Base-by-base conservation (phyloP, 2,797 vertebrate genomes). In the Malacoctenus gilli region DNA sequence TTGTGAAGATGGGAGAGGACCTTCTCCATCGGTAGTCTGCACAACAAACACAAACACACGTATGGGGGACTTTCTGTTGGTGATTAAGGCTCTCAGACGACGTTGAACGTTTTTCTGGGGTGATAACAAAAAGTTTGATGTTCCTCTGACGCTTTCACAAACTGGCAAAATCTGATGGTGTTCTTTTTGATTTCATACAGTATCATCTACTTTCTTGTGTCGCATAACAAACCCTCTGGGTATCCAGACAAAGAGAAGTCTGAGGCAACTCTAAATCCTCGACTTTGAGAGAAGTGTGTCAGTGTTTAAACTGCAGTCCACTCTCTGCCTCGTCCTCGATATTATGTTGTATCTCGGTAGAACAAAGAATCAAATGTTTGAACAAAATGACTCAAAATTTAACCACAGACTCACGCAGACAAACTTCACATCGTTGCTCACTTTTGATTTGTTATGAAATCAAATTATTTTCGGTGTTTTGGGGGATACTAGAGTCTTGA, bases 1-100 rank as follows among this genome's bases (percentile, higher is more conserved):
- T 85, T 89, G 75, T 80, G 86, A 85, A 86, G 75, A 85, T 90
- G 79, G 78, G 74, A 87, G 87, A 87, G 78, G 86, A 84, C 77
- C 77, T 77, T 73, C 77, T 82, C 71, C 57, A 65, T 86, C 47
- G 23, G 6, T n/a, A 34, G 14, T 21, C 12, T 32, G 50, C 48
- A 57, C 36, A 48, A 54, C 41, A 51, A 53, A 37, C 39, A 48
- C 47, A 43, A 31, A 55, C 15, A 51, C 31, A 59, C 38, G 57
- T 47, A 57, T n/a, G 49, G 52, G n/a, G n/a, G n/a, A 63, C 4
- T 36, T n/a, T 44, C 49, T n/a, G n/a, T 63, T 30, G 59, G 46
- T 43, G 11, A 35, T 35, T 32, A 1, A 32, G 23, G 34, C 40
- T n/a, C 19, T 59, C 25, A 31, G 46, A 34, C 2, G 8, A 34